phyloP scores from a whole-genome alignment of 2,113 vertebrate genomes.

The Chionis minor region DNA sequence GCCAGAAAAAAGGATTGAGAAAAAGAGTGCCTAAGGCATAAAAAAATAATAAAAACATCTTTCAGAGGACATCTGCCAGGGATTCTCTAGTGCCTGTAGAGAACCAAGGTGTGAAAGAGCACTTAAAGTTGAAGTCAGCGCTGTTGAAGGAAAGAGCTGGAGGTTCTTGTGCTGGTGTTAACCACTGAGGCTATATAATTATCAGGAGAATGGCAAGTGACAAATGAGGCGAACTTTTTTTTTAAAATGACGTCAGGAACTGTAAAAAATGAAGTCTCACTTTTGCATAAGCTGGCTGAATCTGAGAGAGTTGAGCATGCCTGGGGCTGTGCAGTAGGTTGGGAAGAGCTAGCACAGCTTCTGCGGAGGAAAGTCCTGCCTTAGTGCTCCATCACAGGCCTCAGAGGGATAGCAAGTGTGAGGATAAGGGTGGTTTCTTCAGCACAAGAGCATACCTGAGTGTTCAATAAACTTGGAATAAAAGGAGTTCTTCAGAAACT shows the following conservation, averaged over 20 bases:
- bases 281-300: not conserved
- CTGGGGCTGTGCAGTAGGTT: fast-evolving
- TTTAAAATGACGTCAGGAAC: not conserved
- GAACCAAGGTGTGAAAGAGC: not conserved
- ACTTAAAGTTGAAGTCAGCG: not conserved
- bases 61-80: not conserved
- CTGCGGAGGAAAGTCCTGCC: not conserved
- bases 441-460: not conserved
- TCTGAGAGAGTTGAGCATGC: not conserved
- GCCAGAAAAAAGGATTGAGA: conserved; percentile 18
- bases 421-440: not conserved
- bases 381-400: not conserved
- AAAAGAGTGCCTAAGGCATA: conserved; percentile 9
- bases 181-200: not conserved
- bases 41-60: not conserved
- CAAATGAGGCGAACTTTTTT: not conserved
- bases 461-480: not conserved
- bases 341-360: not conserved
- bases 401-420: not conserved
- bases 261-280: not conserved
- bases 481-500: not conserved
- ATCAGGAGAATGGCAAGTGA: not conserved
- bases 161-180: not conserved
- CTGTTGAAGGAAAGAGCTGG: not conserved
- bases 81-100: not conserved